These are phyloP conservation scores for Semnornis frantzii DNA, from an alignment of 2,113 vertebrate species.

Conservation along the genomic window DNA sequence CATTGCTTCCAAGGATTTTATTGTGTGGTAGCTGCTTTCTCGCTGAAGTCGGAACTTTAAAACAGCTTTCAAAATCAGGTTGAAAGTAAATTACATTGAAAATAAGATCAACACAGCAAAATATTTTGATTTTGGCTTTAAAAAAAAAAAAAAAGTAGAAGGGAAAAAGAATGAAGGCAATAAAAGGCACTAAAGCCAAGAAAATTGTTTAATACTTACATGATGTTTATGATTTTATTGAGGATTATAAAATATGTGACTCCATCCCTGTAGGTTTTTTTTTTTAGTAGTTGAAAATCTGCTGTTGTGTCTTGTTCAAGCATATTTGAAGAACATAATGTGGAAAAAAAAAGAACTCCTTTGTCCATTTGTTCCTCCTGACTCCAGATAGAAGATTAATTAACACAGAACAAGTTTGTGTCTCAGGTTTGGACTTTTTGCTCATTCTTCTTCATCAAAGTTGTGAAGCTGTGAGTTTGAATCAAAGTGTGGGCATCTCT, in stretches of 20 bases:
- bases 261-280: not conserved
- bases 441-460: not conserved
- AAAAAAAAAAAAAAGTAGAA: not conserved
- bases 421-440: not conserved
- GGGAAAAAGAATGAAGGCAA: not conserved
- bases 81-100: conserved; percentile 32
- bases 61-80: conserved; percentile 44
- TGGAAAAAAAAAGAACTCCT: not conserved
- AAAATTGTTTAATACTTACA: not conserved
- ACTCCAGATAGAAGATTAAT: not conserved
- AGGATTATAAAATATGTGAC: not conserved
- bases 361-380: not conserved
- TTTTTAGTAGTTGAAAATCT: conserved; percentile 16
- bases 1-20: conserved; percentile 53
- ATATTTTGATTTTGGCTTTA: conserved; percentile 28
- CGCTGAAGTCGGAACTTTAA: conserved; percentile 51
- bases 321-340: not conserved
- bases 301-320: not conserved
- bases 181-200: not conserved
- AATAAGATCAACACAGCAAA: conserved; percentile 20
- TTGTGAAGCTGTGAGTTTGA: not conserved
- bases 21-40: conserved; percentile 49
- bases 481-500: not conserved
- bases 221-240: not conserved
- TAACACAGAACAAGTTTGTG: not conserved